Percentiles rank a stretch among this genome's conserved stretches.
Evolutionary conservation across 35 echinoderm and acorn worm species (phyloP).

Genomic region (Ophioderma brevispina): DNA sequence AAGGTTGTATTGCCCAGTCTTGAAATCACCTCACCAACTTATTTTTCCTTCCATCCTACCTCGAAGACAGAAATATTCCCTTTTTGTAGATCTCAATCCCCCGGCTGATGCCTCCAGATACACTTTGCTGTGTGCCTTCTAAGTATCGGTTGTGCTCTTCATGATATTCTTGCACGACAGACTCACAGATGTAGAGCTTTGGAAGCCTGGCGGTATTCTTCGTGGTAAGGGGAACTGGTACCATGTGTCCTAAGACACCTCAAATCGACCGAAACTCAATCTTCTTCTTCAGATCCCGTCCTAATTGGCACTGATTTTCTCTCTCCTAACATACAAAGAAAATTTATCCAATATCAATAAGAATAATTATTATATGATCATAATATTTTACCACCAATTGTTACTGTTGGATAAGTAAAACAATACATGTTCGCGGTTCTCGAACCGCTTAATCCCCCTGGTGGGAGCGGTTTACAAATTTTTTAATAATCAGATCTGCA

Average conservation of each 20-base stretch:
- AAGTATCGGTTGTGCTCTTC: conserved; percentile 90
- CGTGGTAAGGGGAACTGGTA: conserved; percentile 92
- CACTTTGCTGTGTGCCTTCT: conserved; percentile 92
- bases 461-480: too few relatives aligned
- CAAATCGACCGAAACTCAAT: conserved; percentile 96
- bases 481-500: too few relatives aligned
- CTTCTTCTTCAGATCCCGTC: conserved; percentile 72
- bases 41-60: conserved; percentile 97
- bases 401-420: too few relatives aligned
- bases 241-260: conserved; percentile 96
- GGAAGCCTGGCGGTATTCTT: conserved; percentile 90
- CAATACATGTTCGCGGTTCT: too few relatives aligned
- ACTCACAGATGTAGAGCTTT: conserved; percentile 97
- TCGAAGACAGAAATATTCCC: conserved; percentile 82
- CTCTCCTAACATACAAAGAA: too few relatives aligned
- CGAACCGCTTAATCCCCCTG: too few relatives aligned
- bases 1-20: too few relatives aligned
- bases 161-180: conserved; percentile 96
- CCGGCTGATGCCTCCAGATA: conserved; percentile 93
- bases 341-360: too few relatives aligned
- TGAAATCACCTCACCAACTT: conserved; percentile 36
- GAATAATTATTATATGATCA: too few relatives aligned
- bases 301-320: conserved; percentile 35
- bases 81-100: conserved; percentile 96
- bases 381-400: too few relatives aligned